phyloP scores from a whole-genome alignment of 2,797 vertebrate genomes.

The Enteromius radiatus region DNA sequence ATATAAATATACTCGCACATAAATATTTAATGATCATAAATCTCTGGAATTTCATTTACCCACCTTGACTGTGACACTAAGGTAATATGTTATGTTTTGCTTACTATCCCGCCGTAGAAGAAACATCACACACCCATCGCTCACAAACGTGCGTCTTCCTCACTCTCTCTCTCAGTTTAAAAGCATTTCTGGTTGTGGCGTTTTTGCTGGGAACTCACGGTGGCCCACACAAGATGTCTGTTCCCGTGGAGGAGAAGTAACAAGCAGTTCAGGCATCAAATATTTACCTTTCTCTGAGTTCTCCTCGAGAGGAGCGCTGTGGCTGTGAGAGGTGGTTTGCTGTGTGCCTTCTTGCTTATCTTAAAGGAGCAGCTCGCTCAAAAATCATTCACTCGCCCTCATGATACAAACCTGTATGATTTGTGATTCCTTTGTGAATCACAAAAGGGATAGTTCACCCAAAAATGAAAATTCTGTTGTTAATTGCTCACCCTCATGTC shows the following conservation, averaged over 20 bases:
- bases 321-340: slow-evolving; percentile 5
- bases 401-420: not conserved
- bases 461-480: too few relatives aligned
- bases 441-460: not conserved
- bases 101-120: not conserved
- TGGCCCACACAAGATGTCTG: slow-evolving; percentile 42
- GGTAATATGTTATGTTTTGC: not conserved
- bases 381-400: not conserved
- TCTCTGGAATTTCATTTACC: not conserved
- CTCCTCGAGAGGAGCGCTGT: not conserved
- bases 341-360: not conserved
- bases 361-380: not conserved
- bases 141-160: not conserved
- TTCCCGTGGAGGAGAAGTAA: slow-evolving; percentile 28
- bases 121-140: not conserved
- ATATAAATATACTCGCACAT: too few relatives aligned
- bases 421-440: not conserved
- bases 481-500: not conserved
- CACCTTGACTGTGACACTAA: not conserved
- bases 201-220: not conserved
- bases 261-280: slow-evolving; percentile 42
- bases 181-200: slow-evolving; percentile 6
- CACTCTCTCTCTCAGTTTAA: slow-evolving; percentile 9
- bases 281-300: slow-evolving; percentile 42
- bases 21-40: not conserved